These are phyloP conservation scores for Myotis daubentonii DNA, from an alignment of 2,797 vertebrate species.

Conservation along the genomic window DNA sequence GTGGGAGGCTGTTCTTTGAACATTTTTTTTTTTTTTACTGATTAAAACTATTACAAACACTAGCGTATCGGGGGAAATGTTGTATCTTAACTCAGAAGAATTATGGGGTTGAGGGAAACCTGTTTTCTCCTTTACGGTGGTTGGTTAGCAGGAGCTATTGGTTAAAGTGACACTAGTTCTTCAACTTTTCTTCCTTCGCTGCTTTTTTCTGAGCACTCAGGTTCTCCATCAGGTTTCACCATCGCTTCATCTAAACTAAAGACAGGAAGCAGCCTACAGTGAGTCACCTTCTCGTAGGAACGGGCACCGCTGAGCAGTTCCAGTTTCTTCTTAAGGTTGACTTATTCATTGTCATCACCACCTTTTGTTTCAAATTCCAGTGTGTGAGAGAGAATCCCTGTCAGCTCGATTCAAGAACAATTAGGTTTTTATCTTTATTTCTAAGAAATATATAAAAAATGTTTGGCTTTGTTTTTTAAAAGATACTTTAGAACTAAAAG, in stretches of 20 bases:
- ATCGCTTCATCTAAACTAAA: not conserved
- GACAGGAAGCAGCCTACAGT: not conserved
- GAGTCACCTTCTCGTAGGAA: not conserved
- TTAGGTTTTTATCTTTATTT: not conserved
- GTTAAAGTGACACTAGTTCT: not conserved
- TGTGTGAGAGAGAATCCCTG: not conserved
- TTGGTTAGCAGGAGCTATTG: not conserved
- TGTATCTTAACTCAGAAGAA: not conserved
- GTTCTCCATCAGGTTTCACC: not conserved
- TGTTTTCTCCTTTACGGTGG: not conserved
- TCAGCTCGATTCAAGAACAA: not conserved
- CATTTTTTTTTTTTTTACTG: not conserved
- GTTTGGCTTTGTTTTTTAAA: not conserved
- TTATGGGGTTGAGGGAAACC: not conserved
- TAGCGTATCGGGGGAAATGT: not conserved
- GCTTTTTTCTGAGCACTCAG: not conserved
- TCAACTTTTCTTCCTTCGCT: not conserved
- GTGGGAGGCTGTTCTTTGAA: not conserved
- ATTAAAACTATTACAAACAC: not conserved
- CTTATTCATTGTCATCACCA: not conserved
- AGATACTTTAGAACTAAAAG: not conserved
- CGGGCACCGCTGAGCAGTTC: not conserved
- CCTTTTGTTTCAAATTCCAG: not conserved
- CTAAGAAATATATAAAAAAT: not conserved
- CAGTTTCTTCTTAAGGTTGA: not conserved